Evolutionary conservation across 2,113 vertebrate species (phyloP).

Genomic region (Gopherus evgoodei): DNA sequence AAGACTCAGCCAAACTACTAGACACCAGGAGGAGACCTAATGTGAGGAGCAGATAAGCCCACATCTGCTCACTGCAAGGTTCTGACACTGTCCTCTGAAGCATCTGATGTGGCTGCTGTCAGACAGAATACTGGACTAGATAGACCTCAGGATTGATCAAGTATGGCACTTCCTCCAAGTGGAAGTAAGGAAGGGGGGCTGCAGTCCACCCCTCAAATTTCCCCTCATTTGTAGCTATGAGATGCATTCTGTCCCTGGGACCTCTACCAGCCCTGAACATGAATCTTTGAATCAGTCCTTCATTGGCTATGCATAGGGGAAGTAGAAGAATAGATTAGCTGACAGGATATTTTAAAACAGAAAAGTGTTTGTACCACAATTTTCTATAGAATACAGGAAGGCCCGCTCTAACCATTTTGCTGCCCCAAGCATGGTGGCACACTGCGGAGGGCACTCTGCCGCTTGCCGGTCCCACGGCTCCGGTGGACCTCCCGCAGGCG

Average conservation of each 20-base stretch:
- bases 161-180: neutral
- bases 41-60: neutral
- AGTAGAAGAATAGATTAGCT: neutral
- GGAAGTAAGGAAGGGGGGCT: neutral
- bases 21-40: neutral
- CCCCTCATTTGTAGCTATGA: neutral
- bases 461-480: too few relatives aligned
- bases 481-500: too few relatives aligned
- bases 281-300: neutral
- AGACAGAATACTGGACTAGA: neutral
- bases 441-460: too few relatives aligned
- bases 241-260: neutral
- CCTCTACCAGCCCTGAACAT: neutral
- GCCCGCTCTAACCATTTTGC: too few relatives aligned
- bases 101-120: neutral
- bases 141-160: neutral
- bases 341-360: conserved; percentile 27
- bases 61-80: neutral
- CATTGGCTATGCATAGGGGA: too few relatives aligned
- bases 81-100: neutral
- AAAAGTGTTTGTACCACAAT: neutral
- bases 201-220: neutral
- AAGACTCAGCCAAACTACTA: neutral
- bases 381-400: neutral
- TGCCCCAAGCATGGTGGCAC: too few relatives aligned